These are phyloP conservation scores for Passer montanus DNA, from an alignment of 2,113 vertebrate species.

Conservation along the genomic window DNA sequence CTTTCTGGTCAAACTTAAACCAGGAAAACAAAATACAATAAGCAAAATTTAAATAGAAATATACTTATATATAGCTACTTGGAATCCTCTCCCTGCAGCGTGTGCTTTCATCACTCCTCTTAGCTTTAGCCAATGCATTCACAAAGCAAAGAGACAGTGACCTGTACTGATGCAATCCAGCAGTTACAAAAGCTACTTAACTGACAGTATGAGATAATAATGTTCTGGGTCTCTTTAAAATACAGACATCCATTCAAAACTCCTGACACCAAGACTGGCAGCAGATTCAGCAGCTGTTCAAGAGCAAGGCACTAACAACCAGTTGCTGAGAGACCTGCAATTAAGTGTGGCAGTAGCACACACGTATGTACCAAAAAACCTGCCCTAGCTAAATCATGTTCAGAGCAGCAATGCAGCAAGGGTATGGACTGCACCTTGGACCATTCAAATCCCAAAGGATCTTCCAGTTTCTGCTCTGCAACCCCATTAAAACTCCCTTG, in stretches of 20 bases:
- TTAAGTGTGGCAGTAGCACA: not conserved
- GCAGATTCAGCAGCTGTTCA: not conserved
- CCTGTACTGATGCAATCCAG: not conserved
- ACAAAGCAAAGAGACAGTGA: not conserved
- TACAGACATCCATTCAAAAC: not conserved
- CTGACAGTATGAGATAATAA: not conserved
- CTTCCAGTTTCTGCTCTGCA: not conserved
- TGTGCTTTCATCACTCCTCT: not conserved
- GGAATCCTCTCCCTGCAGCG: not conserved
- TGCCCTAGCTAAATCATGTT: not conserved
- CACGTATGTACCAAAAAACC: fast-evolving
- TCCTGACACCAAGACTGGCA: not conserved
- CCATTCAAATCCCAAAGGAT: not conserved
- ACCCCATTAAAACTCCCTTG: not conserved
- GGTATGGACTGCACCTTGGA: not conserved
- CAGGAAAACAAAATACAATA: not conserved
- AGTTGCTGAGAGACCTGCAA: not conserved
- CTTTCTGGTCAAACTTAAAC: conserved; percentile 93
- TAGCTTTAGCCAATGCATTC: not conserved
- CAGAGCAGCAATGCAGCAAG: not conserved
- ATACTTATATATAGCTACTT: not conserved
- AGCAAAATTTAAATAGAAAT: not conserved
- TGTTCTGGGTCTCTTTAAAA: not conserved
- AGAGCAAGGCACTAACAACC: not conserved
- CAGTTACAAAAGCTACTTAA: not conserved